Evolutionary conservation across 1,140 invertebrate genomes (phyloP), one percentile per base, ranked within the genome.

Genomic region (Pteromalus puparum): DNA sequence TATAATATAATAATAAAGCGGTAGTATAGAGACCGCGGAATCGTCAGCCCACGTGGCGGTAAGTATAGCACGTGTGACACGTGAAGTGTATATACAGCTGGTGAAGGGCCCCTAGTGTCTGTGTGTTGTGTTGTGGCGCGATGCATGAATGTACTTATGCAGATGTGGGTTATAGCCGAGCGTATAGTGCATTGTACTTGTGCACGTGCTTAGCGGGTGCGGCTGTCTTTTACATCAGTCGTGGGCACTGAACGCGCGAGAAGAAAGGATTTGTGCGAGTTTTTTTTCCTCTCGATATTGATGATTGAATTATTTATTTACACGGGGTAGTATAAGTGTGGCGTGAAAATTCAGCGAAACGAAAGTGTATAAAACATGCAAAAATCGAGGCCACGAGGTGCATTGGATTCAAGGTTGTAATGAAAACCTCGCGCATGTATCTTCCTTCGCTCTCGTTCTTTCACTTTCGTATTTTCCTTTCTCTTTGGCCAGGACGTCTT

Each of bases 31-130:
- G 73, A 74, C 34, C 73, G 34, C 73, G 28, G 28, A 38, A 38
- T 38, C 73, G 73, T 34, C 73, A 34, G 10, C 73, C 38, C 73
- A 74, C 73, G 73, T 74, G 73, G 28, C 30, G 68, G 28, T 28
- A 18, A 75, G 83, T 83, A 76, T 87, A 88, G 86, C 90, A 90
- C 90, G 90, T 90, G 90, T 86, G 86, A 86, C 84, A 86, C 86
- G 87, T 87, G 86, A 87, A 87, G 86, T 86, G 86, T 85, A 87
- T 87, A 84, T 28, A 34, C 13, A 13, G n/a, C 85, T 85, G 87
- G 89, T 91, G 90, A 90, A 90, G 89, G 90, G 88, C 88, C 87
- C 72, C 86, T 34, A 34, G 30, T 34, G 30, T 34, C 30, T 5
- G 38, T 42, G 83, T 82, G 78, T 75, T 34, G 79, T 61, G 53